These are phyloP conservation scores for Quiscalus mexicanus DNA, from an alignment of 2,113 vertebrate species.

Conservation along the genomic window DNA sequence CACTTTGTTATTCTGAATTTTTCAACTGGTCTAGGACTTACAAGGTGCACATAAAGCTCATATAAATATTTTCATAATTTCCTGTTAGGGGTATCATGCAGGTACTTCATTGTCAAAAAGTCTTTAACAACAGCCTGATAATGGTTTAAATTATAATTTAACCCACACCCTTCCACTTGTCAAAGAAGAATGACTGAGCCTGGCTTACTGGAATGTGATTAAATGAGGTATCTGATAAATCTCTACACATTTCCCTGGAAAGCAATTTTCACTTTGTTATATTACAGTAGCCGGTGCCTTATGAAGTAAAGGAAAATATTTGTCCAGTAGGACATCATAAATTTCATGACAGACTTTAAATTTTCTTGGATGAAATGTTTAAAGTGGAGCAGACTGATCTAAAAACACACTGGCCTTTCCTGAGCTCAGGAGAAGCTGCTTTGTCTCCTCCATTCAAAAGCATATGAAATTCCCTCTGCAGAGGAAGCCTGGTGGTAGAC, in stretches of 20 bases:
- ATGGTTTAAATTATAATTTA: slow-evolving; percentile 8
- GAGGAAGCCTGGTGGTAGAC: neutral
- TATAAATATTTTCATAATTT: neutral
- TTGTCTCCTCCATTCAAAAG: neutral
- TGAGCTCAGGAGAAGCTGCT: neutral
- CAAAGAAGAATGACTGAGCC: neutral
- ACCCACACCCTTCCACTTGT: neutral
- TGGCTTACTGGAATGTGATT: neutral
- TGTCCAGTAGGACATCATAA: slow-evolving; percentile 44
- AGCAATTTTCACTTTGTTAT: slow-evolving; percentile 50
- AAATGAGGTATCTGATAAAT: slow-evolving; percentile 43
- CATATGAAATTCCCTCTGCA: neutral
- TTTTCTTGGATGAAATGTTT: slow-evolving; percentile 49
- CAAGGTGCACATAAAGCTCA: neutral
- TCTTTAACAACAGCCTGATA: neutral
- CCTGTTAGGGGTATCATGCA: neutral
- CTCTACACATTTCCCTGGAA: slow-evolving; percentile 32
- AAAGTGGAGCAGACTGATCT: slow-evolving; percentile 22
- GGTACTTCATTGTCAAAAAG: neutral
- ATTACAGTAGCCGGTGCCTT: slow-evolving; percentile 16
- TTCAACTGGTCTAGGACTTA: neutral
- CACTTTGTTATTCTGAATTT: neutral
- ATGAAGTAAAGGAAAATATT: slow-evolving; percentile 58
- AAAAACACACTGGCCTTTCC: slow-evolving; percentile 20
- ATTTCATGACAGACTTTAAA: slow-evolving; percentile 60